Percentiles rank a stretch among this genome's conserved stretches.
These are phyloP conservation scores for Oryzias woworae DNA, from an alignment of 2,113 vertebrate genomes.

Conservation along the genomic window DNA sequence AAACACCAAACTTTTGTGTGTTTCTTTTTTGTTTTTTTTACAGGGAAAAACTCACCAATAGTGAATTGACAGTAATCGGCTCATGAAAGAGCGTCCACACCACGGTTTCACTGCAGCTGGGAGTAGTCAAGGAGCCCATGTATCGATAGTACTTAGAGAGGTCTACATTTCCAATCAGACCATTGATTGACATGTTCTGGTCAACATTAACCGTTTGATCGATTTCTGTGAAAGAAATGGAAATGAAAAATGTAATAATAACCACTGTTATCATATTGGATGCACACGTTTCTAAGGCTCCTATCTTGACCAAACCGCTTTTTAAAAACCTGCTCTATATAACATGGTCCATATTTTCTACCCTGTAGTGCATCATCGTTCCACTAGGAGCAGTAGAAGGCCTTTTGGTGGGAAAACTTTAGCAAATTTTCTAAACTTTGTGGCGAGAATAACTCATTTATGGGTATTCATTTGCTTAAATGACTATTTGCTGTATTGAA, in stretches of 20 bases:
- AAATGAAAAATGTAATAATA: not conserved
- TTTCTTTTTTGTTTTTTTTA: too few species aligned
- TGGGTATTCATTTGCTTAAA: too few species aligned
- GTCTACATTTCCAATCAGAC: slow-evolving; percentile 68
- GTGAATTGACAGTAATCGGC: slow-evolving; percentile 55
- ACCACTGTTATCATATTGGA: not conserved
- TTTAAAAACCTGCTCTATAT: too few species aligned
- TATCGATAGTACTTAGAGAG: slow-evolving; percentile 72
- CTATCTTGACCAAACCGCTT: too few species aligned
- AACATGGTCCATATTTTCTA: too few species aligned
- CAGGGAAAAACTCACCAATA: slow-evolving; percentile 43
- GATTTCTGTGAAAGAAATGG: slow-evolving; percentile 13
- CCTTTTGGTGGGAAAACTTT: too few species aligned
- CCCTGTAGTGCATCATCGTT: too few species aligned
- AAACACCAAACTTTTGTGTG: not conserved
- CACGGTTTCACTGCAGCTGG: slow-evolving; percentile 66
- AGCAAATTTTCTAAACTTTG: too few species aligned
- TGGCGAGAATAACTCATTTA: too few species aligned
- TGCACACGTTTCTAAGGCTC: too few species aligned
- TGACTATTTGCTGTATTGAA: too few species aligned
- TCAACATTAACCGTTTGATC: not conserved
- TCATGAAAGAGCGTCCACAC: slow-evolving; percentile 79
- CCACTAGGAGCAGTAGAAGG: too few species aligned
- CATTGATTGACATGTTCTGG: slow-evolving; percentile 50
- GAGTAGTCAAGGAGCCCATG: slow-evolving; percentile 77